Percentiles rank a stretch among this genome's conserved stretches.
Conservation (phyloP, 2,888 invertebrate species). For the Lithophane ornitopus region DNA sequence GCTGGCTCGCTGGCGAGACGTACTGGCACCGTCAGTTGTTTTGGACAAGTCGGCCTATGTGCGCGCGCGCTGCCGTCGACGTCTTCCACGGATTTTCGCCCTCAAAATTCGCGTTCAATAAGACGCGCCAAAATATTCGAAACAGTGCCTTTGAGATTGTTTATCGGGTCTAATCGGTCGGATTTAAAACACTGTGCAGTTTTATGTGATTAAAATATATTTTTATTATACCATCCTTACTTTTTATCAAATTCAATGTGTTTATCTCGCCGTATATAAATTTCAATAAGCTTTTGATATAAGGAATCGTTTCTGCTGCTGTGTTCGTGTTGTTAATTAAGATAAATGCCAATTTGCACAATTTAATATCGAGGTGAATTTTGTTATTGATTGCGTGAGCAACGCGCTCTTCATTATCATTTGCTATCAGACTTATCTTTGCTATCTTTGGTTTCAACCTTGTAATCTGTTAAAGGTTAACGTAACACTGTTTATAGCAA, state of each 20-base stretch:
- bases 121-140: constrained; percentile 57
- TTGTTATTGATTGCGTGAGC: constrained; percentile 69
- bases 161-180: constrained; percentile 58
- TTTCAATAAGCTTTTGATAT: constrained; percentile 56
- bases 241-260: constrained; percentile 39
- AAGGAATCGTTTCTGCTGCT: constrained; percentile 69
- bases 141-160: constrained; percentile 33
- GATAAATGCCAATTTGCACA: constrained; percentile 64
- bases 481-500: constrained; percentile 48
- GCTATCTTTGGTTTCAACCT: constrained; percentile 77
- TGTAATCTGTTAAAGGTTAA: constrained; percentile 68
- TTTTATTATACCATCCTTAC: constrained; percentile 27
- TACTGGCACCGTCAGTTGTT: constrained; percentile 87
- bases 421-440: constrained; percentile 78
- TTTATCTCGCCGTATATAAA: constrained; percentile 47
- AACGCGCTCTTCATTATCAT: constrained; percentile 70
- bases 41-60: constrained; percentile 79
- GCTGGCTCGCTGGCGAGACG: constrained; percentile 81
- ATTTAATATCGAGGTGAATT: constrained; percentile 67
- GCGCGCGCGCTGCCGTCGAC: constrained; percentile 78
- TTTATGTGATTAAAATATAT: constrained; percentile 41
- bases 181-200: constrained; percentile 41
- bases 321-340: constrained; percentile 67
- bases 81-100: constrained; percentile 58
- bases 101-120: constrained; percentile 62